These are phyloP conservation scores for Ramphastos sulfuratus DNA, from an alignment of 2,113 vertebrate genomes.

Conservation along the genomic window DNA sequence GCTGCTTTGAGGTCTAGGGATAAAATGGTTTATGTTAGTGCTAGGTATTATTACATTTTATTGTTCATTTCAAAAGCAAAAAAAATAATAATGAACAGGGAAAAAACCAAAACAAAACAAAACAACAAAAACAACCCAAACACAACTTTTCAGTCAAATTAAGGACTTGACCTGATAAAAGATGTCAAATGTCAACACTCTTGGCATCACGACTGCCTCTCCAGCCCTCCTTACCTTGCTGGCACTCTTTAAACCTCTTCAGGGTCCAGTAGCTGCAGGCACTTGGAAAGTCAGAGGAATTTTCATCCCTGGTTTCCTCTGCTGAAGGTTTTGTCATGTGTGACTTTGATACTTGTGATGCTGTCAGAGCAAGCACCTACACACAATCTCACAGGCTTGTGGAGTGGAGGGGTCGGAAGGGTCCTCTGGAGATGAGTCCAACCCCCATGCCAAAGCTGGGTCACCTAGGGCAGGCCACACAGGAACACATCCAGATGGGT, in stretches of 20 bases:
- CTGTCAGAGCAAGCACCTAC: neutral
- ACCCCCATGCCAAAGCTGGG: too few relatives aligned
- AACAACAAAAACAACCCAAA: neutral
- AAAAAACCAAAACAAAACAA: neutral
- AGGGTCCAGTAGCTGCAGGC: neutral
- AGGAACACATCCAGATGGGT: too few relatives aligned
- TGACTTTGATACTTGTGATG: neutral
- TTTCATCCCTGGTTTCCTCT: conserved; percentile 18
- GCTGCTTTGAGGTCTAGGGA: conserved; percentile 58
- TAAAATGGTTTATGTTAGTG: conserved; percentile 50
- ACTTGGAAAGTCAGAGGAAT: neutral
- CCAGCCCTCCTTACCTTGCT: neutral
- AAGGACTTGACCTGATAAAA: conserved; percentile 29
- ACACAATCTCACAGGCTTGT: neutral
- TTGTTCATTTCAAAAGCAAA: conserved; percentile 57
- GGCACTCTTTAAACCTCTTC: neutral
- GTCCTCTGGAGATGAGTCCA: too few relatives aligned
- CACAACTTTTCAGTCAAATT: neutral
- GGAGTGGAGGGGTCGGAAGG: too few relatives aligned
- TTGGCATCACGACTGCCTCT: neutral
- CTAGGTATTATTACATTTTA: conserved; percentile 48
- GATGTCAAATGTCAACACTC: neutral
- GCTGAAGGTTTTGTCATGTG: neutral
- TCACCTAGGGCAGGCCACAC: too few relatives aligned
- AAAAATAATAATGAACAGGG: conserved; percentile 21